A percentile compares a stretch with the other conserved stretches of the same genome.
Conservation (phyloP, 2,888 invertebrate genomes). For the Parnassius apollo region DNA sequence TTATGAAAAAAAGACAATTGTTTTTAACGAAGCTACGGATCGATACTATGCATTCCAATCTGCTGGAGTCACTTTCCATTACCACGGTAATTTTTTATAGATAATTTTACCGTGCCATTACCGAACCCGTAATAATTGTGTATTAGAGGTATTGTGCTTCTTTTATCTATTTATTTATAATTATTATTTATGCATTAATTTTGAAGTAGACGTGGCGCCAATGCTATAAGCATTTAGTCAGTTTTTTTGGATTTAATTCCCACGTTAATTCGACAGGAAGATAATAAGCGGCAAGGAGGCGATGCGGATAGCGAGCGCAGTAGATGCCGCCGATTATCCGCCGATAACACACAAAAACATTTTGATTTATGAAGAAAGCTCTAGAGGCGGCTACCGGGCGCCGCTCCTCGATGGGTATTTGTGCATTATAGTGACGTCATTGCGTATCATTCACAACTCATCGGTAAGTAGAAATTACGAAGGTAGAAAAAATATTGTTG, state of each 20-base stretch:
- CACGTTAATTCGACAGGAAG: constrained; percentile 58
- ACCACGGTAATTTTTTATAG: too few species aligned
- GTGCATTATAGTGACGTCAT: constrained; percentile 51
- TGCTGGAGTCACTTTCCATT: constrained; percentile 36
- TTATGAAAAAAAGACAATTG: too few species aligned
- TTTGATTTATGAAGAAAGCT: constrained; percentile 79
- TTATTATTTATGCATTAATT: constrained; percentile 58
- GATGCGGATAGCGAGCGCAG: constrained; percentile 46
- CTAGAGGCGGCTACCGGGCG: constrained; percentile 72
- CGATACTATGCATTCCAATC: constrained; percentile 33
- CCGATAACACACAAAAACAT: constrained; percentile 77
- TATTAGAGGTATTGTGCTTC: constrained; percentile 32
- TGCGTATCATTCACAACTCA: not conserved
- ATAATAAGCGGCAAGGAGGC: constrained; percentile 51
- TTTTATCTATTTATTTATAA: constrained; percentile 56
- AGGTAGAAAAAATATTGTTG: too few species aligned
- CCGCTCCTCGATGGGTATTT: constrained; percentile 57
- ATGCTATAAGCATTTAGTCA: constrained; percentile 50
- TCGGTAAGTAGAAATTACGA: constrained; percentile 1
- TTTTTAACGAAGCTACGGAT: too few species aligned
- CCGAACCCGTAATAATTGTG: constrained; percentile 38
- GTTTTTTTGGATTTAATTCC: constrained; percentile 59
- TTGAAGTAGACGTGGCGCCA: constrained; percentile 43
- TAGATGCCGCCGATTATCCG: constrained; percentile 75
- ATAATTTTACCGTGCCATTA: too few species aligned